Conservation (phyloP, 23 tunicate species). For the Oikopleura vanhoeffeni region DNA sequence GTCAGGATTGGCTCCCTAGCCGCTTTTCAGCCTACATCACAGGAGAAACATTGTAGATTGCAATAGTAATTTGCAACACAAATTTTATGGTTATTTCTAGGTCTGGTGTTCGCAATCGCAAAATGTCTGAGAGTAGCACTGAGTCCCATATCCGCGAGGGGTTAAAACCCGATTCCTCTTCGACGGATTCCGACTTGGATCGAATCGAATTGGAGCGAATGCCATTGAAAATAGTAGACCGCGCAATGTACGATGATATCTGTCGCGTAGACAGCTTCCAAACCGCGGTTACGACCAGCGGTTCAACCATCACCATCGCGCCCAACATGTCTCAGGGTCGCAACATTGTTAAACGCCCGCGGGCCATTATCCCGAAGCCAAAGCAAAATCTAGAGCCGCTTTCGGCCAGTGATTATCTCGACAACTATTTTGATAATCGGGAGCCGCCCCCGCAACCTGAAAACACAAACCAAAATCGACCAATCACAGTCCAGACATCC, state of each 20-base stretch:
- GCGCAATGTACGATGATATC: not conserved
- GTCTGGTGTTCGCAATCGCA: not conserved
- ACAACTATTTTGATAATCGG: not conserved
- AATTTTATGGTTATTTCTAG: too few relatives aligned
- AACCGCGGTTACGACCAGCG: not conserved
- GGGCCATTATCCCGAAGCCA: slow-evolving; percentile 7
- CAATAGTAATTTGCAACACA: too few relatives aligned
- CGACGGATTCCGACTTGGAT: not conserved
- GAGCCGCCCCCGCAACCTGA: too few relatives aligned
- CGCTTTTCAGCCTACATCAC: too few relatives aligned
- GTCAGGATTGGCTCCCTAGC: too few relatives aligned
- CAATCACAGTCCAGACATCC: too few relatives aligned
- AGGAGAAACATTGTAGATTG: too few relatives aligned
- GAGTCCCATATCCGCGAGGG: not conserved
- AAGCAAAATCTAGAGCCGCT: not conserved
- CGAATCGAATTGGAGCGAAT: not conserved
- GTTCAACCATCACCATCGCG: not conserved
- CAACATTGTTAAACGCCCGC: not conserved
- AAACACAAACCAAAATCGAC: too few relatives aligned
- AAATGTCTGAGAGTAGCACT: not conserved
- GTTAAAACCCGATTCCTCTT: not conserved
- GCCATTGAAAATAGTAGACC: not conserved
- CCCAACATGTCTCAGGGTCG: too few relatives aligned
- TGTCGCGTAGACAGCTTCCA: not conserved
- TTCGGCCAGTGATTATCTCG: not conserved